A percentile compares a stretch with the other conserved stretches of the same genome.
Evolutionary conservation across 2,888 invertebrate species (phyloP).

Genomic region (Watsonalla cultraria): DNA sequence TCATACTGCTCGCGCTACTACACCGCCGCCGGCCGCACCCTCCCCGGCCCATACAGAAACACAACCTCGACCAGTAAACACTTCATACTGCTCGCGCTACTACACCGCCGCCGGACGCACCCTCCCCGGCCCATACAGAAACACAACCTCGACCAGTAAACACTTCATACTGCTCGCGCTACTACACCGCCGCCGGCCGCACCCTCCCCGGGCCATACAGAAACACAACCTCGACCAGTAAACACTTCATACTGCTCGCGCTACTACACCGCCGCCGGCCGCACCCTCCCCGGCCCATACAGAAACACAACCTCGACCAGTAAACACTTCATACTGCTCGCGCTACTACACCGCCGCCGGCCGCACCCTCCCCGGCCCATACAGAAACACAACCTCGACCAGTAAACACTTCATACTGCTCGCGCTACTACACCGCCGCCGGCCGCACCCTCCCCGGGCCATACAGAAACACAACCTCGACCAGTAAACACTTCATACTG

Average conservation of each 20-base stretch:
- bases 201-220: constrained; percentile 3
- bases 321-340: too few species aligned
- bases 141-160: constrained; percentile 10
- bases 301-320: constrained; percentile 8
- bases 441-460: constrained; percentile 9
- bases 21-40: constrained; percentile 14
- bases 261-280: constrained; percentile 26
- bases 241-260: too few species aligned
- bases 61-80: constrained; percentile 10
- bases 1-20: constrained; percentile 40
- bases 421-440: constrained; percentile 25
- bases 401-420: too few species aligned
- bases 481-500: too few species aligned
- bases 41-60: constrained; percentile 4
- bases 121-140: constrained; percentile 4
- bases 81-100: constrained; percentile 42
- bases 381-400: constrained; percentile 8
- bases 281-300: constrained; percentile 4
- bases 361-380: constrained; percentile 7
- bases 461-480: constrained; percentile 6
- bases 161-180: constrained; percentile 46
- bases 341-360: constrained; percentile 25
- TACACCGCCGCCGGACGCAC: constrained; percentile 17
- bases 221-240: constrained; percentile 9
- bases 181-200: constrained; percentile 17